A percentile compares a stretch with the other conserved stretches of the same genome.
Evolutionary conservation across 2,797 vertebrate genomes (phyloP).

Genomic region (Poeciliopsis turneri): DNA sequence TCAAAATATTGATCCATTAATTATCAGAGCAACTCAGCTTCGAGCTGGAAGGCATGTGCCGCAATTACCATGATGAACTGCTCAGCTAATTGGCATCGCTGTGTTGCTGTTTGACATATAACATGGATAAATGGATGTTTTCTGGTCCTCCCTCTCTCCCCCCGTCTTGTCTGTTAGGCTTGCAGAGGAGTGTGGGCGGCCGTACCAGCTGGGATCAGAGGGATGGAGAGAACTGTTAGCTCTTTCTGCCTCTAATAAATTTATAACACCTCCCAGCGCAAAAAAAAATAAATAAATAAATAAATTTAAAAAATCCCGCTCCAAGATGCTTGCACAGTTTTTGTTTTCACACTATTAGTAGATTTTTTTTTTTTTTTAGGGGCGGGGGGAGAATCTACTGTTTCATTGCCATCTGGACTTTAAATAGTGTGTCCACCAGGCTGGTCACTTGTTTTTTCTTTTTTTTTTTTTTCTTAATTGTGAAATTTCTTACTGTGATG

Average conservation of each 20-base stretch:
- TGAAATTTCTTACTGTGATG: slow-evolving; percentile 42
- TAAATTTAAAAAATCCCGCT: neutral
- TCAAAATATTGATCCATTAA: slow-evolving; percentile 12
- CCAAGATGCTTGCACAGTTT: slow-evolving; percentile 66
- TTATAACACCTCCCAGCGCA: slow-evolving; percentile 73
- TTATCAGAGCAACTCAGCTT: slow-evolving; percentile 26
- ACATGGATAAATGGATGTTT: slow-evolving; percentile 70
- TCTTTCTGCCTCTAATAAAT: slow-evolving; percentile 77
- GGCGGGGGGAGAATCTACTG: slow-evolving; percentile 29
- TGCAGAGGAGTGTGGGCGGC: slow-evolving; percentile 77
- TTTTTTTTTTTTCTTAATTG: slow-evolving; percentile 35
- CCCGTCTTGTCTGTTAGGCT: slow-evolving; percentile 74
- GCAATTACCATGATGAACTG: slow-evolving; percentile 39
- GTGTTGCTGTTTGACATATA: slow-evolving; percentile 56
- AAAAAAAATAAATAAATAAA: slow-evolving; percentile 37
- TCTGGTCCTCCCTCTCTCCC: slow-evolving; percentile 60
- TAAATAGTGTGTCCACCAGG: slow-evolving; percentile 50
- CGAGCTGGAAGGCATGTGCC: slow-evolving; percentile 33
- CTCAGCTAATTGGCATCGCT: slow-evolving; percentile 41
- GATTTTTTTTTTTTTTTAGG: slow-evolving; percentile 27
- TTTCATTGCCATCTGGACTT: slow-evolving; percentile 55
- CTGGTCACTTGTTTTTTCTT: slow-evolving; percentile 30
- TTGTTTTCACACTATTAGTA: slow-evolving; percentile 60
- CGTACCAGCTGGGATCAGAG: slow-evolving; percentile 80
- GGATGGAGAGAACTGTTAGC: slow-evolving; percentile 76